These are phyloP conservation scores for Temnothorax curvispinosus DNA, from an alignment of 1,140 invertebrate genomes.

Conservation along the genomic window DNA sequence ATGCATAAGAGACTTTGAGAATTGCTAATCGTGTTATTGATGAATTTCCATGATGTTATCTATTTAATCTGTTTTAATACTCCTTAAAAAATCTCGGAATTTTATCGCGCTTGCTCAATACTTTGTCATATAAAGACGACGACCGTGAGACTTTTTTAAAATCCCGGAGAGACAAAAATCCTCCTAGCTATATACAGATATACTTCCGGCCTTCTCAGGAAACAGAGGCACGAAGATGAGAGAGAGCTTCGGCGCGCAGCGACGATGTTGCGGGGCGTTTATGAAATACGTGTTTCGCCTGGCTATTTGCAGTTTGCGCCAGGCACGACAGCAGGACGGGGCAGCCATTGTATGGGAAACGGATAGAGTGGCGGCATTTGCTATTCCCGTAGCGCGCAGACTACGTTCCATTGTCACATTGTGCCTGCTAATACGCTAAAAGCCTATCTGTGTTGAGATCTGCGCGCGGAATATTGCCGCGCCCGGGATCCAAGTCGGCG, in stretches of 20 bases:
- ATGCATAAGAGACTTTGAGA: not conserved
- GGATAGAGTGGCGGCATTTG: conserved; percentile 83
- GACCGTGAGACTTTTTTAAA: conserved; percentile 38
- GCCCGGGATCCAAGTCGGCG: conserved; percentile 82
- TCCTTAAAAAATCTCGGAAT: not conserved
- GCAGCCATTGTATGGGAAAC: conserved; percentile 78
- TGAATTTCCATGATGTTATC: not conserved
- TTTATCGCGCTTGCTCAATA: not conserved
- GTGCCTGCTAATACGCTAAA: conserved; percentile 85
- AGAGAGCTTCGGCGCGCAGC: conserved; percentile 34
- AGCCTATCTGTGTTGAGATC: conserved; percentile 85
- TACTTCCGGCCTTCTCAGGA: conserved; percentile 43
- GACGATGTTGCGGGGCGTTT: conserved; percentile 72
- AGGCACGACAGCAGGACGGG: conserved; percentile 54
- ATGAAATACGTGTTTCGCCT: conserved; percentile 81
- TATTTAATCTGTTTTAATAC: not conserved
- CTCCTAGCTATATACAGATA: conserved; percentile 8
- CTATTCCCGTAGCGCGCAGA: conserved; percentile 81
- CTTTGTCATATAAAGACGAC: not conserved
- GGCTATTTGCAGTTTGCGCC: conserved; percentile 72
- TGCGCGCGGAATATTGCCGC: conserved; percentile 82
- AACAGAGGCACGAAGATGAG: conserved; percentile 21
- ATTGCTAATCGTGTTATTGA: not conserved
- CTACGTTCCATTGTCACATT: conserved; percentile 84
- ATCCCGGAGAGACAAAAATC: conserved; percentile 18